Evolutionary conservation across 2,888 invertebrate genomes (phyloP).

Genomic region (Neoascia interrupta): DNA sequence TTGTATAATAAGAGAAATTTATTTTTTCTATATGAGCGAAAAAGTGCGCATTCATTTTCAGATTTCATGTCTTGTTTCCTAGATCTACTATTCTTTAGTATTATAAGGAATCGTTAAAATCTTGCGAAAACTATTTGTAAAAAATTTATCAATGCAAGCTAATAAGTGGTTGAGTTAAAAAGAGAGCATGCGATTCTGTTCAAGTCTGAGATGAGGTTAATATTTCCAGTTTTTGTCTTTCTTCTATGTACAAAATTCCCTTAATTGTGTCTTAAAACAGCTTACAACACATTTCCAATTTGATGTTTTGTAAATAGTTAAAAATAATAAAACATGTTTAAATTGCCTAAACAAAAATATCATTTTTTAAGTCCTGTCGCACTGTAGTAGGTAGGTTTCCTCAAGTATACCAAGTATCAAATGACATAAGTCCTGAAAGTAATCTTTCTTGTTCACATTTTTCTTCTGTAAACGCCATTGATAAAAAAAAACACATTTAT

Average conservation of each 20-base stretch:
- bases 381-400: constrained; percentile 69
- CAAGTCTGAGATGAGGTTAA: constrained; percentile 24
- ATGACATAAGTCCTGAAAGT: constrained; percentile 71
- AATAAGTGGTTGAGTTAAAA: constrained; percentile 13
- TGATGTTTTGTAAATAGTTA: background rate
- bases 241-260: constrained; percentile 67
- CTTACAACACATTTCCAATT: constrained; percentile 71
- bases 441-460: constrained; percentile 28
- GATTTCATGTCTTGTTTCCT: constrained; percentile 1
- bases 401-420: constrained; percentile 76
- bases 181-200: constrained; percentile 22
- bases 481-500: constrained; percentile 35
- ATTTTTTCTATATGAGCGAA: too few species aligned
- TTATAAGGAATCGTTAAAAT: background rate
- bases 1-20: too few species aligned
- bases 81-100: too few species aligned
- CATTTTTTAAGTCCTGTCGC: constrained; percentile 31
- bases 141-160: constrained; percentile 28
- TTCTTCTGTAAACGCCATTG: constrained; percentile 27
- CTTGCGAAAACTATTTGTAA: background rate
- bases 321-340: background rate
- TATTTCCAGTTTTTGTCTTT: background rate
- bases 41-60: too few species aligned
- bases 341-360: constrained; percentile 12
- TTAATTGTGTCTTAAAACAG: constrained; percentile 70